These are phyloP conservation scores for Myiagra hebetior DNA, from an alignment of 2,113 vertebrate species.

Conservation along the genomic window DNA sequence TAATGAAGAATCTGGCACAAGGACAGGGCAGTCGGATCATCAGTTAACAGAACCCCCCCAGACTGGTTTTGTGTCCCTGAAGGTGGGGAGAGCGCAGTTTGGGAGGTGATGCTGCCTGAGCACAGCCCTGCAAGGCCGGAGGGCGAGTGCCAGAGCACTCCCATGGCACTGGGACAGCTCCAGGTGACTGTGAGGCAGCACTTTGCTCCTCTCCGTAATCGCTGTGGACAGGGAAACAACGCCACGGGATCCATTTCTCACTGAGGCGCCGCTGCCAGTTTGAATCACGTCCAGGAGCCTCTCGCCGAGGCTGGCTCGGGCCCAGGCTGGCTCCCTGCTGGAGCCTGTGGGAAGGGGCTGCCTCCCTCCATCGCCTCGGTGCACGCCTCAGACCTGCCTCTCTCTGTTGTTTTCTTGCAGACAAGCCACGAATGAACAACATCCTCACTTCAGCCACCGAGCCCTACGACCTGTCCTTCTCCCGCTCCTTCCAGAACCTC, in stretches of 20 bases:
- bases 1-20: rapidly evolving
- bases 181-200: rapidly evolving
- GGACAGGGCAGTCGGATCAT: no score
- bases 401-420: slow-evolving; percentile 70
- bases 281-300: not conserved
- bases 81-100: not conserved
- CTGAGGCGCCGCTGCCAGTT: not conserved
- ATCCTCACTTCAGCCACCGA: slow-evolving; percentile 97
- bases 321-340: not conserved
- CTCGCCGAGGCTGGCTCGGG: not conserved
- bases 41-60: not conserved
- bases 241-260: not conserved
- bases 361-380: not conserved
- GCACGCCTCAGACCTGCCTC: not conserved
- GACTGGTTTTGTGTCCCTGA: not conserved
- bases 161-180: rapidly evolving
- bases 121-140: rapidly evolving
- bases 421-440: slow-evolving; percentile 91
- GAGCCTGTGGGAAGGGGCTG: not conserved
- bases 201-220: not conserved
- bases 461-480: slow-evolving; percentile 97
- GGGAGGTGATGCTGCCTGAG: not conserved
- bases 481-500: slow-evolving; percentile 97
- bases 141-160: no score
- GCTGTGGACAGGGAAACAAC: not conserved